Conservation (phyloP, 2,113 vertebrate genomes). For the Motacilla tschutschensis region DNA sequence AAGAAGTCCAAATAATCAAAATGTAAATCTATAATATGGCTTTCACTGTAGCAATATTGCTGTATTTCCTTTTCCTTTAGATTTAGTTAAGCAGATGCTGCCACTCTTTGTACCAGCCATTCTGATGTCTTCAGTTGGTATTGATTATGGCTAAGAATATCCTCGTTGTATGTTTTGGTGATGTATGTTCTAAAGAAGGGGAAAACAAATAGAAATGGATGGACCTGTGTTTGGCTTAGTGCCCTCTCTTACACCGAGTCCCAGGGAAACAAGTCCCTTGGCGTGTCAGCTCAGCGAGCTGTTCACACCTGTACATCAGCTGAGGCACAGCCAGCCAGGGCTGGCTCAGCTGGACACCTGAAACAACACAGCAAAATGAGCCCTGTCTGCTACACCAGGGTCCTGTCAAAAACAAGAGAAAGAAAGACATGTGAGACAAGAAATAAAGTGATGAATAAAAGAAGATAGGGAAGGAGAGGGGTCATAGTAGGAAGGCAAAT, state of each 20-base stretch:
- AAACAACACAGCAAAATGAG: neutral
- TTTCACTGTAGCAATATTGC: neutral
- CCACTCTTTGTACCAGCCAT: neutral
- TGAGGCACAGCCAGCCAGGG: neutral
- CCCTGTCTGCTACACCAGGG: neutral
- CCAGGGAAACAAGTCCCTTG: neutral
- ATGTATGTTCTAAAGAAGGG: neutral
- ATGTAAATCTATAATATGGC: neutral
- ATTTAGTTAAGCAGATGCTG: neutral
- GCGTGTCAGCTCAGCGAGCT: neutral
- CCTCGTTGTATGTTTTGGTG: neutral
- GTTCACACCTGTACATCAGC: neutral
- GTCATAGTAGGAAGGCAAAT: neutral
- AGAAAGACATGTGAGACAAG: neutral
- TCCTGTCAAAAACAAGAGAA: neutral
- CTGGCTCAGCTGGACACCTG: neutral
- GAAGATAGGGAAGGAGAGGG: neutral
- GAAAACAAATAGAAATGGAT: neutral
- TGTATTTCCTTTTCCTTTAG: neutral
- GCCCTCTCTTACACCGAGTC: neutral
- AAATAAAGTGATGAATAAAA: neutral
- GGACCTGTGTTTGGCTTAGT: neutral
- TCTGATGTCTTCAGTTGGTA: neutral
- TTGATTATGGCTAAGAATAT: neutral
- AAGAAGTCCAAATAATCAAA: neutral